Percentiles rank a stretch among this genome's conserved stretches.
phyloP scores from a whole-genome alignment of 2,113 vertebrate species.

The Neolamprologus brichardi region DNA sequence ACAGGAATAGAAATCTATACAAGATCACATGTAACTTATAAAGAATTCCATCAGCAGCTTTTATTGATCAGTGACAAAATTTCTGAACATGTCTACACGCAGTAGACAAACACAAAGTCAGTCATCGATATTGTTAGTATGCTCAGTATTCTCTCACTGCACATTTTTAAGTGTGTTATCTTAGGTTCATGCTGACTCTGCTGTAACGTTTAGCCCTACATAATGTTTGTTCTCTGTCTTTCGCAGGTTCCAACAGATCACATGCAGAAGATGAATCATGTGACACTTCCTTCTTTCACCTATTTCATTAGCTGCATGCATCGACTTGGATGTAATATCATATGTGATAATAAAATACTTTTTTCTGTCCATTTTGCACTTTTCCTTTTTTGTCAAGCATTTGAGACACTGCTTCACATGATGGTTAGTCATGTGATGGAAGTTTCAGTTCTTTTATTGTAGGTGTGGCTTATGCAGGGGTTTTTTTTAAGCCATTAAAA shows the following conservation, averaged over 20 bases:
- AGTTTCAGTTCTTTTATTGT: background rate
- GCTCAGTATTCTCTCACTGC: background rate
- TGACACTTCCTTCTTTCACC: background rate
- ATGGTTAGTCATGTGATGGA: background rate
- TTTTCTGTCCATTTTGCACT: background rate
- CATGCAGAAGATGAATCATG: background rate
- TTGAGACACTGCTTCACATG: background rate
- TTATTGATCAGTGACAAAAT: background rate
- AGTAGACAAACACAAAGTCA: background rate
- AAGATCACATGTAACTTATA: background rate
- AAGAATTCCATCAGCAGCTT: background rate
- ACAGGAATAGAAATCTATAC: background rate
- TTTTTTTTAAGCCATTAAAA: accelerated
- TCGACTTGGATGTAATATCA: background rate
- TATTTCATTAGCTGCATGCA: background rate
- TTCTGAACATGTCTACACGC: background rate
- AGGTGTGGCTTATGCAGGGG: background rate
- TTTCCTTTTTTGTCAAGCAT: background rate
- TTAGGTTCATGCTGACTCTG: conserved; percentile 8
- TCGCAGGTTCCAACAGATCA: conserved; percentile 20
- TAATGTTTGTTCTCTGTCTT: conserved; percentile 6
- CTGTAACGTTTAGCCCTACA: background rate
- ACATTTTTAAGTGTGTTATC: background rate
- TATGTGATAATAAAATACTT: conserved; percentile 29
- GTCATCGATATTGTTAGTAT: background rate